Conservation (phyloP, 2,888 invertebrate species). For the Unio delphinus region DNA sequence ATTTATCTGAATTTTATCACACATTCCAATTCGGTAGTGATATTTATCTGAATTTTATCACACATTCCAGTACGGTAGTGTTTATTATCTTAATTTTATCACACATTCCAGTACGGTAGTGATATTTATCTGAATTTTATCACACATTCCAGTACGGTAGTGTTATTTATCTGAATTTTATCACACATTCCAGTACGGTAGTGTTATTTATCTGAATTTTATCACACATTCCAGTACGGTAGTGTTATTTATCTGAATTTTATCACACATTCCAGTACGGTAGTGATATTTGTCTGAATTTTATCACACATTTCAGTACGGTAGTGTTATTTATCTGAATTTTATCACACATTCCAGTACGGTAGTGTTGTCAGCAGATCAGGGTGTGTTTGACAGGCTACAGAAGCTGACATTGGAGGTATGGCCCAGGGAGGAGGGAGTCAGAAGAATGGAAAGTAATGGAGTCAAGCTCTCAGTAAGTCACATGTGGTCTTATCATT, state of each 20-base stretch:
- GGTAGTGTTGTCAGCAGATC: slow-evolving; percentile 48
- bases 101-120: too few species aligned
- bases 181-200: too few species aligned
- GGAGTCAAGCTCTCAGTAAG: not conserved
- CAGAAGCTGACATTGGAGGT: slow-evolving; percentile 50
- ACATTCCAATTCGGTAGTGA: slow-evolving; percentile 26
- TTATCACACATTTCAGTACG: too few species aligned
- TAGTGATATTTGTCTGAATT: too few species aligned
- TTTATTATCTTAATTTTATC: not conserved
- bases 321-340: not conserved
- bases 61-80: slow-evolving; percentile 27
- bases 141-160: too few species aligned
- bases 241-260: too few species aligned
- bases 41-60: not conserved
- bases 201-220: too few species aligned
- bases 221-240: too few species aligned
- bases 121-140: too few species aligned
- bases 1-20: not conserved
- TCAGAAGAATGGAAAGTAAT: not conserved
- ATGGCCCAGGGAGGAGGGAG: slow-evolving; percentile 40
- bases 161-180: too few species aligned
- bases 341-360: not conserved
- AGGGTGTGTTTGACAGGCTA: slow-evolving; percentile 49
- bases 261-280: too few species aligned
- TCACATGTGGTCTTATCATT: too few species aligned